Base-by-base conservation (phyloP, 2,113 vertebrate genomes). In the Otus sunia region DNA sequence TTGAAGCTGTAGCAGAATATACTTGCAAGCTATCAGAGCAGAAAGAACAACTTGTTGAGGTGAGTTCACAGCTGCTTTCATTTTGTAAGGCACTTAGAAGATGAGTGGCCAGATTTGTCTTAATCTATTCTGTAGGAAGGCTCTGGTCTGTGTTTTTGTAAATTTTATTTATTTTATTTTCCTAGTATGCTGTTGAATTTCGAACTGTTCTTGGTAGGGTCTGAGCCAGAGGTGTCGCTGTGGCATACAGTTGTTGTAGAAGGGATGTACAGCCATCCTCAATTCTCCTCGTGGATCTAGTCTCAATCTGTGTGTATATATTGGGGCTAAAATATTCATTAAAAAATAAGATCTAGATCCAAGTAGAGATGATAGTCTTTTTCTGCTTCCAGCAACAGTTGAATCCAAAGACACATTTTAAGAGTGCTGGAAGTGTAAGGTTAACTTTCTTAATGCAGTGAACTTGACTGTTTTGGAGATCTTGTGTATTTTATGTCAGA, bases 21-120 rank as follows among this genome's bases (percentile, higher is more conserved):
- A 98, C 99, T 9, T 98, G 98, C 88, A 99, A 98, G 71, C 98
- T 99, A 45, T 99, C 98, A 4, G 99, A 99, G 97, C 99, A 99
- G 97, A 99, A 99, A 97, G 99, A 99, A 55, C 99, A 99, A 91
- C 98, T 99, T 93, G 98, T 99, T 83, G 99, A 99, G 99, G 99
- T 99, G 81, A 97, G 98, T 97, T 75, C 45, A 15, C 3, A 25
- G 14, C n/a, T 82, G 25, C 45, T 75, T 85, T 90, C 17, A 6
- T 52, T 87, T 78, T 90, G 26, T 41, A 75, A 86, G 41, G 60
- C 25, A 39, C 20, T 58, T 84, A n/a, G 5, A 58, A 85, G 56
- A 59, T 22, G 25, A 41, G 34, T 76, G 45, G 30, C 45, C 4
- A 4, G 16, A 45, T 63, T 71, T 94, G 23, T 37, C 59, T 73